Evolutionary conservation across 2,888 invertebrate genomes (phyloP).

Genomic region (Cheilosia variabilis): DNA sequence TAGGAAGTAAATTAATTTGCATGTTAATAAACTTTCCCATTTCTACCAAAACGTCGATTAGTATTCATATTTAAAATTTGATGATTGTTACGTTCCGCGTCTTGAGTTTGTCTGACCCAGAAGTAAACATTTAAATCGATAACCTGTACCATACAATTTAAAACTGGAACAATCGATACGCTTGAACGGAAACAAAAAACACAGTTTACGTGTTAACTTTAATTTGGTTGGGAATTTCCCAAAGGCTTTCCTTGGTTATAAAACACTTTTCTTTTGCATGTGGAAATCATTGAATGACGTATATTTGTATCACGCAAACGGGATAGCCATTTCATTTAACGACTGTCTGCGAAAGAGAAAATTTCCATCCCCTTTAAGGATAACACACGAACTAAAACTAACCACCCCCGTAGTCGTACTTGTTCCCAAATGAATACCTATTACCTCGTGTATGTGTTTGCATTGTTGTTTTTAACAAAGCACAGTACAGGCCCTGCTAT

Average conservation of each 20-base stretch:
- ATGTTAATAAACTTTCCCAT: slow-evolving; percentile 4
- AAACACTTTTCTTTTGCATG: slow-evolving; percentile 6
- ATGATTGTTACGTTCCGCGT: neutral
- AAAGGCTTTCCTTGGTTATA: neutral
- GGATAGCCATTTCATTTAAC: slow-evolving; percentile 53
- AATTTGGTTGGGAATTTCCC: slow-evolving; percentile 7
- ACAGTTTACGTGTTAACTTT: slow-evolving; percentile 2
- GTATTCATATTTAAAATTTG: slow-evolving; percentile 6
- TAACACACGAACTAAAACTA: slow-evolving; percentile 9
- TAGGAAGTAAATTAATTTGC: neutral
- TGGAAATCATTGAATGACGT: slow-evolving; percentile 35
- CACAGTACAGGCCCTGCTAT: slow-evolving; percentile 51
- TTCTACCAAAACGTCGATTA: neutral
- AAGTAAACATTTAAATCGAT: slow-evolving; percentile 16
- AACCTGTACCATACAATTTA: neutral
- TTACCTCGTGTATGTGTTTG: slow-evolving; percentile 14
- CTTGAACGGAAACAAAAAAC: neutral
- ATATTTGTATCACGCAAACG: slow-evolving; percentile 41
- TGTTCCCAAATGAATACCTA: slow-evolving; percentile 27
- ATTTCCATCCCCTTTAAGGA: slow-evolving; percentile 44
- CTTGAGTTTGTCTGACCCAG: neutral
- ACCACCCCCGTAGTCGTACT: slow-evolving; percentile 4
- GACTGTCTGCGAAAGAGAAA: slow-evolving; percentile 51
- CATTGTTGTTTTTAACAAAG: slow-evolving; percentile 47
- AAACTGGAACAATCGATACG: slow-evolving; percentile 25